Percentiles rank a stretch among this genome's conserved stretches.
phyloP scores from a whole-genome alignment of 2,113 vertebrate species.

The Rhinoptilus africanus region DNA sequence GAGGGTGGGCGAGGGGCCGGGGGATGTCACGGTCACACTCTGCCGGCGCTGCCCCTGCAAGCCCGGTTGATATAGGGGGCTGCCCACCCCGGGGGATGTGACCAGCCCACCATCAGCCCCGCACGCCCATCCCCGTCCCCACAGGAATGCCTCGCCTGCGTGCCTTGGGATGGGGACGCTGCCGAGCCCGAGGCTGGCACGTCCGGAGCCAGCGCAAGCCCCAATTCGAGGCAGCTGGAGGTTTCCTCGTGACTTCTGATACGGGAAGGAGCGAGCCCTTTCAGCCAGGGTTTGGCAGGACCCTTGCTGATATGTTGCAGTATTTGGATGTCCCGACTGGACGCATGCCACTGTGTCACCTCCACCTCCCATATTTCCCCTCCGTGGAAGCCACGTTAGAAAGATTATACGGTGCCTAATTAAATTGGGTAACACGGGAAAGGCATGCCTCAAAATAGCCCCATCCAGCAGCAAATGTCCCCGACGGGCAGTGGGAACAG shows the following conservation, averaged over 20 bases:
- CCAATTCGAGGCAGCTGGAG: neutral
- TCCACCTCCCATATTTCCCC: neutral
- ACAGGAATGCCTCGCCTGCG: neutral
- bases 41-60: slow-evolving; percentile 14
- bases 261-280: neutral
- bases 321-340: neutral
- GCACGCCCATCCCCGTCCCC: neutral
- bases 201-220: neutral
- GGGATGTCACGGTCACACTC: neutral
- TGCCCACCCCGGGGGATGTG: neutral
- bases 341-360: neutral
- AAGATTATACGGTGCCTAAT: neutral
- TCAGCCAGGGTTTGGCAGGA: neutral
- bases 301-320: neutral
- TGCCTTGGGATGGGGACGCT: neutral
- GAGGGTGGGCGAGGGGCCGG: neutral
- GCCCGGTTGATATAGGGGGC: slow-evolving; percentile 54
- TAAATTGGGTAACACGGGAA: neutral
- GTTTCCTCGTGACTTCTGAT: neutral
- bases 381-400: neutral
- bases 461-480: neutral
- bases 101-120: neutral
- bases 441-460: neutral
- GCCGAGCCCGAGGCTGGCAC: neutral
- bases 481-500: fast-evolving